Evolutionary conservation across 2,888 invertebrate genomes (phyloP), one percentile per base, ranked within the genome.

Genomic region (Pyralis farinalis): DNA sequence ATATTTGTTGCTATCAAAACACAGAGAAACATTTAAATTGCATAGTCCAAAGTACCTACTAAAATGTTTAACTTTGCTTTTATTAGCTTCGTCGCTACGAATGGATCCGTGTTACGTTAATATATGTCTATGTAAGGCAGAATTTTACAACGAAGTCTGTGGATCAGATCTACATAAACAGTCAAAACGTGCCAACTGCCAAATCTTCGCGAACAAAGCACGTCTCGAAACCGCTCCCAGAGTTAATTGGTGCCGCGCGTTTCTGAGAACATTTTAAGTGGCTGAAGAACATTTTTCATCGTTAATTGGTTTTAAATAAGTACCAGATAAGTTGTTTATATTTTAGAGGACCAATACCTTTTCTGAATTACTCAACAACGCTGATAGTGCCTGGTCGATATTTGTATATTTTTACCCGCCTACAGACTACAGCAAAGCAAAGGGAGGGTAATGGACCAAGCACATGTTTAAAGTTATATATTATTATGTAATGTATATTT

Each of bases 101-200:
- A 5, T 7, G 5, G 25, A 7, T 25, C 7, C 2, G 25, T 25
- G 3, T 7, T 25, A 25, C 8, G 7, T 25, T 3, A 7, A 25
- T 25, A 25, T 7, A 9, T 10, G 39, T 20, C 42, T 40, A 30
- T 38, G 34, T 33, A 32, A 37, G 29, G 33, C 36, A 43, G 27
- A 40, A 40, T 44, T 37, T 34, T 10, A 38, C 25, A 25, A 4
- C 16, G 16, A 3, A 16, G 25, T 25, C 25, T 25, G 25, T 25
- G 25, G 7, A 78, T 79, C 76, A 60, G 72, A 75, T 74, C 58
- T 49, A 59, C 66, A 49, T 63, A 70, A 71, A 81, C 73, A 64
- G 74, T 63, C 49, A 55, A 59, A 61, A 75, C 81, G 79, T 81
- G 80, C 77, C 76, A 72, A 82, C 77, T 80, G 80, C 77, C 77